phyloP scores from a whole-genome alignment of 2,888 invertebrate species.

The Cosmopolites sordidus region DNA sequence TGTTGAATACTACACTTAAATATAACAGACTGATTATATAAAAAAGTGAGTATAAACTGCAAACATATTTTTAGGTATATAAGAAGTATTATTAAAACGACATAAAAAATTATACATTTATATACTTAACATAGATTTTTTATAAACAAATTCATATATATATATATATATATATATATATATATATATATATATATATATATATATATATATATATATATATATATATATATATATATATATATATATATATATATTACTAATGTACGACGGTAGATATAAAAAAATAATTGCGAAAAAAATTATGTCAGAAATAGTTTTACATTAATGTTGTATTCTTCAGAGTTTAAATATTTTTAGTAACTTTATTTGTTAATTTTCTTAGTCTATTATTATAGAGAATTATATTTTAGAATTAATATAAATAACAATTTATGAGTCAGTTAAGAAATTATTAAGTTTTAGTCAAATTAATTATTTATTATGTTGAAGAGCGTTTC shows the following conservation, averaged over 20 bases:
- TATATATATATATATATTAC: too few species aligned
- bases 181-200: slow-evolving; percentile 5
- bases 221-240: too few species aligned
- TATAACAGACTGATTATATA: slow-evolving; percentile 15
- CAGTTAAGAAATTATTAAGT: too few species aligned
- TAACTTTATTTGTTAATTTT: slow-evolving; percentile 8
- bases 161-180: slow-evolving; percentile 7
- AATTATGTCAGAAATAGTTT: slow-evolving; percentile 6
- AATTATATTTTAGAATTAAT: too few species aligned
- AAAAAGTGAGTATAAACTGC: slow-evolving; percentile 12
- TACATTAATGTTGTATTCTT: slow-evolving; percentile 9
- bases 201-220: too few species aligned
- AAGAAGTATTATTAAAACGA: too few species aligned
- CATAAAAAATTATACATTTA: too few species aligned
- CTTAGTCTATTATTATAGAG: too few species aligned
- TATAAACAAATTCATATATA: slow-evolving; percentile 2
- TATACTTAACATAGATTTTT: slow-evolving; percentile 3
- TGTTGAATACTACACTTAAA: not conserved
- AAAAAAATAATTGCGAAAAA: not conserved
- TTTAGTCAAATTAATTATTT: too few species aligned
- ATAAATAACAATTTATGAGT: too few species aligned
- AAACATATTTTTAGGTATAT: slow-evolving; percentile 11
- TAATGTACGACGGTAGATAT: too few species aligned
- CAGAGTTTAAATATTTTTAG: slow-evolving; percentile 9
- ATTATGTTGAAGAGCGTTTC: too few species aligned